Evolutionary conservation across 1,140 invertebrate species (phyloP), one percentile per base, ranked within the genome.

Genomic region (Micrasema longulum): DNA sequence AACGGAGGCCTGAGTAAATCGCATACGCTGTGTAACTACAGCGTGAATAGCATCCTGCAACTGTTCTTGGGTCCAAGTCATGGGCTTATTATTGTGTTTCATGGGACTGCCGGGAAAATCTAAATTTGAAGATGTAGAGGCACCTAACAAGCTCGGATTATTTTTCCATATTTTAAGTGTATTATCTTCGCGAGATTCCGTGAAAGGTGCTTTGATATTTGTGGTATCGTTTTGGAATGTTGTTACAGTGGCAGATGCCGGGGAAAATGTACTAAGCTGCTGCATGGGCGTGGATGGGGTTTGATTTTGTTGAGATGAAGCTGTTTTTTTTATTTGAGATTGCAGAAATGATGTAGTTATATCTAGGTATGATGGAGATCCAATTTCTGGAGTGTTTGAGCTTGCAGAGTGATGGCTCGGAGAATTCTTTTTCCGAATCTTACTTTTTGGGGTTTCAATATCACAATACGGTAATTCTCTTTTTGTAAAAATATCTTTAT

Each of bases 11-110:
- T 92, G 90, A 7, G 91, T 92, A 81, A 93, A 93, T 47, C 91
- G 88, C 90, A 93, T 91, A 79, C 87, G 87, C 80, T 92, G 91
- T 14, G 87, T 91, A 68, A 92, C 90, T 41, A 93, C 91, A 1
- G 91, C 91, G 73, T 91, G 88, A 73, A 92, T 92, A 26, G 91
- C 91, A 77, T 92, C 89, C 80, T 91, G 89, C 10, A 92, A 88
- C 79, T 92, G 90, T 66, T 87, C 86, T 78, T 90, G 90, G 20
- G 89, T 91, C 92, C 90, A 93, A 66, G 90, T 91, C n/a, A 90
- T 90, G 47, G 89, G 88, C 87, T 91, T 91, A 83, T 91, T 80
- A 18, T 50, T 64, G 18, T 77, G 55, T 78, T 45, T 79, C 77
- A 16, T 66, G 76, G 60, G 63, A 7, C 26, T 65, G 14, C 26